Base-by-base conservation (phyloP, 2,888 invertebrate genomes). In the Beris chalybata region DNA sequence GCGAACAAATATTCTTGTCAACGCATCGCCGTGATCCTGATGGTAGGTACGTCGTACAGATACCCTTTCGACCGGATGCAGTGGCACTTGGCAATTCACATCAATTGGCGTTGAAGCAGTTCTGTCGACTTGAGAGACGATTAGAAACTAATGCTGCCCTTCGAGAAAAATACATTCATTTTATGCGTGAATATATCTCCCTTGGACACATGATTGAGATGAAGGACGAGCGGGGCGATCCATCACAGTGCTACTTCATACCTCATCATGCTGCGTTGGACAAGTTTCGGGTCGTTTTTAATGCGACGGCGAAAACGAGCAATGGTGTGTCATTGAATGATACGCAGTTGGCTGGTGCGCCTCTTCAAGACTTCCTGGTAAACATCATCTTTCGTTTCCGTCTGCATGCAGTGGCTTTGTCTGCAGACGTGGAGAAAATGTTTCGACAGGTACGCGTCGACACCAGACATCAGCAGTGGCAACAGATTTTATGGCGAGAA, bases 281-380 rank as follows among this genome's bases (percentile, higher is more conserved):
- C 22, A 22, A 22, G 2, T 22, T 22, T 22, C 22, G 22, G 2
- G 22, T 22, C 2, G 22, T 22, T 22, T 22, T 22, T 22, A 22
- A 22, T 22, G 22, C 22, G 22, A 22, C 22, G 2, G 22, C 22
- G 2, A 22, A 22, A n/a, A 44, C 44, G 9, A n/a, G n/a, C 44
- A 44, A 44, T n/a, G 44, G 44, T n/a, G n/a, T 44, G n/a, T 44
- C 44, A 12, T 44, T 44, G n/a, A 44, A 44, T 44, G 44, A 44
- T n/a, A 44, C 44, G n/a, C 44, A 44, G 3, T n/a, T 44, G 9
- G 9, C 44, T 44, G 44, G 44, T 44, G n/a, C 44, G 44, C 9
- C n/a, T 44, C 44, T 44, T 44, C 11, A 44, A 44, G 44, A 44
- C 9, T 44, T 44, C 2, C 3, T 9, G 44, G 44, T 50, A 2